Conservation (phyloP, 2,888 invertebrate genomes). For the Lithodes maja region DNA sequence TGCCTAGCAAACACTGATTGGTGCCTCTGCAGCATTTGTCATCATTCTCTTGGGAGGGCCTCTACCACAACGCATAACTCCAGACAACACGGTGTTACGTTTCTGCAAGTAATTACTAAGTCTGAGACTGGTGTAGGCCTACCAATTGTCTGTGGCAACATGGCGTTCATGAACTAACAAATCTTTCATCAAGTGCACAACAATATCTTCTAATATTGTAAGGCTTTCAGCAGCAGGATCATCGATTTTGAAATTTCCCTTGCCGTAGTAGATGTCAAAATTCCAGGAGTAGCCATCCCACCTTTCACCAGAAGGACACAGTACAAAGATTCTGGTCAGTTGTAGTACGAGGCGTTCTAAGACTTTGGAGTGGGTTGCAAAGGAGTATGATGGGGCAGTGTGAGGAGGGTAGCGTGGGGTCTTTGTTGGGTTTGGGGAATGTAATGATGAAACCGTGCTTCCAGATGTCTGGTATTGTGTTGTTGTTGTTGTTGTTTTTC, state of each 20-base stretch:
- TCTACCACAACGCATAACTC: conserved; percentile 24
- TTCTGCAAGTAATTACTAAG: neutral
- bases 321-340: conserved; percentile 38
- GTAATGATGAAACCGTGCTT: no score
- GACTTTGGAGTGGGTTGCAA: no score
- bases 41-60: conserved; percentile 27
- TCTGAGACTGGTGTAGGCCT: conserved; percentile 16
- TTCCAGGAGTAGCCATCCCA: conserved; percentile 39
- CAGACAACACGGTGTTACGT: neutral
- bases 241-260: neutral
- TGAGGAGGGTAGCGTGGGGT: no score
- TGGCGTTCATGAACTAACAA: neutral
- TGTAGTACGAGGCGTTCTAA: no score
- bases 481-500: no score
- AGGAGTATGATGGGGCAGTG: no score
- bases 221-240: neutral
- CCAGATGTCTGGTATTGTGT: no score
- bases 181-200: neutral
- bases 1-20: conserved; percentile 2
- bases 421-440: no score
- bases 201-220: neutral
- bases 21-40: no score
- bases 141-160: conserved; percentile 14
- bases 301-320: neutral
- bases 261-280: conserved; percentile 7